A percentile compares a stretch with the other conserved stretches of the same genome.
Conservation (phyloP, 2,888 invertebrate genomes). For the Scaptomyza tumidula region DNA sequence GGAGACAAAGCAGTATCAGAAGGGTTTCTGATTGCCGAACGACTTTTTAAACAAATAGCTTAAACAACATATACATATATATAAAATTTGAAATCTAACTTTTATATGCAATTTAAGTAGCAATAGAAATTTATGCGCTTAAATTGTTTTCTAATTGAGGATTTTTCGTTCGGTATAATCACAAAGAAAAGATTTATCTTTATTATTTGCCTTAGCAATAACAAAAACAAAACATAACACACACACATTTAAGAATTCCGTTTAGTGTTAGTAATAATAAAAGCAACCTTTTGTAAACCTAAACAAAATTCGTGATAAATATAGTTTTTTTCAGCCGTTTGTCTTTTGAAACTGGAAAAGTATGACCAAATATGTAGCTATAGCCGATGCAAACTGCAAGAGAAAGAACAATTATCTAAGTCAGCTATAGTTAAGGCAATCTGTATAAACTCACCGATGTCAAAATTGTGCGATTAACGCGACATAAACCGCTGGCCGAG, state of each 20-base stretch:
- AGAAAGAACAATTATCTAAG: not conserved
- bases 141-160: constrained; percentile 28
- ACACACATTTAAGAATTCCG: constrained; percentile 57
- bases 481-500: constrained; percentile 86
- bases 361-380: constrained; percentile 86
- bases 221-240: constrained; percentile 18
- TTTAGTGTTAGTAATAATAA: constrained; percentile 60
- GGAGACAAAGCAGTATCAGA: constrained; percentile 94
- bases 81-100: constrained; percentile 15
- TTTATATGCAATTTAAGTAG: constrained; percentile 29
- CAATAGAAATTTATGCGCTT: constrained; percentile 28
- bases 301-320: not conserved
- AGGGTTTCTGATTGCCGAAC: constrained; percentile 89
- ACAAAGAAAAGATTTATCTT: constrained; percentile 31
- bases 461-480: constrained; percentile 85
- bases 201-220: constrained; percentile 37
- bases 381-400: constrained; percentile 85
- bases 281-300: constrained; percentile 59
- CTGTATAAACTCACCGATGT: constrained; percentile 85
- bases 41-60: constrained; percentile 44
- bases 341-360: constrained; percentile 86
- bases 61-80: constrained; percentile 22
- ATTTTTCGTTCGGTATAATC: constrained; percentile 24
- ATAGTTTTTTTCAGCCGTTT: constrained; percentile 80
- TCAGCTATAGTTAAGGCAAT: not conserved